A percentile compares a stretch with the other conserved stretches of the same genome.
Evolutionary conservation across 2,888 invertebrate species (phyloP).

Genomic region (Troilus luridus): DNA sequence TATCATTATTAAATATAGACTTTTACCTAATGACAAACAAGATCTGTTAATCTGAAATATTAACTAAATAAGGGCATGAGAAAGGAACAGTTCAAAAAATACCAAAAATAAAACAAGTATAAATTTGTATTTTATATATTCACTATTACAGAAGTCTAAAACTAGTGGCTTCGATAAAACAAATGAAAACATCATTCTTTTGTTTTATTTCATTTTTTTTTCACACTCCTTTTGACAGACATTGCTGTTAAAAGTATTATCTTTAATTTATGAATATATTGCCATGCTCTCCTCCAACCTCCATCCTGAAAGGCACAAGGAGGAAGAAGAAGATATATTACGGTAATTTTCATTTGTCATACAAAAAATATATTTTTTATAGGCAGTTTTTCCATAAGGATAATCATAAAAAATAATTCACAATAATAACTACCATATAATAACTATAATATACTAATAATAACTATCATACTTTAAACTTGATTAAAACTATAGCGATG

Average conservation of each 20-base stretch:
- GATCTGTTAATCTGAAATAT: neutral
- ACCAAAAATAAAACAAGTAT: neutral
- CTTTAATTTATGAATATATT: neutral
- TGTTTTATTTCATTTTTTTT: neutral
- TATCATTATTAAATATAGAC: too few species aligned
- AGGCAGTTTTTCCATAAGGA: neutral
- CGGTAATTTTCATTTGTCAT: neutral
- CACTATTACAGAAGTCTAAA: constrained; percentile 15
- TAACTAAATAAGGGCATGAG: neutral
- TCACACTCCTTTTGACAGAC: neutral
- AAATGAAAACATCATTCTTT: neutral
- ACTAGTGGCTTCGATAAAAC: neutral
- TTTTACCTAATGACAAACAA: too few species aligned
- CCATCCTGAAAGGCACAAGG: too few species aligned
- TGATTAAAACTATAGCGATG: neutral
- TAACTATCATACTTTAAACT: neutral
- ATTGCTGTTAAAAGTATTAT: neutral
- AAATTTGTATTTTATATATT: neutral
- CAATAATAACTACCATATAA: too few species aligned
- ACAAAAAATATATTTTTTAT: neutral
- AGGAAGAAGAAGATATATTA: too few species aligned
- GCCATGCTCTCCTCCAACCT: too few species aligned
- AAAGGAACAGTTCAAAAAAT: neutral
- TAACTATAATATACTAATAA: too few species aligned
- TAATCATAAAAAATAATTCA: neutral